Conservation (phyloP, 1,140 invertebrate genomes). For the Branchinecta lynchi region DNA sequence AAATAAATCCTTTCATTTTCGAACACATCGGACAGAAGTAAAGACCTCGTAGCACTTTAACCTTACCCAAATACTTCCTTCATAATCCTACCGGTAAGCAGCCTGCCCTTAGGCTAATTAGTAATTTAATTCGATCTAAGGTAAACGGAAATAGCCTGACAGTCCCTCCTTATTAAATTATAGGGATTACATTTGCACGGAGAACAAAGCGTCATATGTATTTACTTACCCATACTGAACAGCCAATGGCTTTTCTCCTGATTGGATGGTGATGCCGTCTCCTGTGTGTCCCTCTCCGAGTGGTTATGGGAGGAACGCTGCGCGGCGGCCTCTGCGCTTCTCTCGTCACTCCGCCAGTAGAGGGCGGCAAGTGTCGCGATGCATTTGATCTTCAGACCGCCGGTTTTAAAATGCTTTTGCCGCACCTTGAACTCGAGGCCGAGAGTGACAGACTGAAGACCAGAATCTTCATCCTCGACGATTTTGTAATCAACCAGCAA, state of each 20-base stretch:
- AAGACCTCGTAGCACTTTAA: no score
- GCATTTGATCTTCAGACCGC: conserved; percentile 72
- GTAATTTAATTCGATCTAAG: no score
- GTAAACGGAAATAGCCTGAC: no score
- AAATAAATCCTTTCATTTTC: no score
- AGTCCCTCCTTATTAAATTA: no score
- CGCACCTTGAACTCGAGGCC: conserved; percentile 52
- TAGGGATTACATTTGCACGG: no score
- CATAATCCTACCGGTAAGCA: no score
- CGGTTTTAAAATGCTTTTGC: conserved; percentile 52
- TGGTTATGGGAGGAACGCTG: neutral
- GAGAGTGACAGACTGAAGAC: conserved; percentile 51
- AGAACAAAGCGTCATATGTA: no score
- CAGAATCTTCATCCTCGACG: conserved; percentile 37
- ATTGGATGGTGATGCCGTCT: neutral
- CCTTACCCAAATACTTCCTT: no score
- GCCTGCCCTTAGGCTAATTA: no score
- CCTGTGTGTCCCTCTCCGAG: neutral
- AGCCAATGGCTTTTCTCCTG: neutral
- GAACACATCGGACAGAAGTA: no score
- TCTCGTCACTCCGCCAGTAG: conserved; percentile 64
- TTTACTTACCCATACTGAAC: neutral
- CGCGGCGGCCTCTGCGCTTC: conserved; percentile 50
- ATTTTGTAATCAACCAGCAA: conserved; percentile 38
- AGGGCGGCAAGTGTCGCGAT: conserved; percentile 66